Evolutionary conservation across 2,797 vertebrate genomes (phyloP).

Genomic region (Anableps anableps): DNA sequence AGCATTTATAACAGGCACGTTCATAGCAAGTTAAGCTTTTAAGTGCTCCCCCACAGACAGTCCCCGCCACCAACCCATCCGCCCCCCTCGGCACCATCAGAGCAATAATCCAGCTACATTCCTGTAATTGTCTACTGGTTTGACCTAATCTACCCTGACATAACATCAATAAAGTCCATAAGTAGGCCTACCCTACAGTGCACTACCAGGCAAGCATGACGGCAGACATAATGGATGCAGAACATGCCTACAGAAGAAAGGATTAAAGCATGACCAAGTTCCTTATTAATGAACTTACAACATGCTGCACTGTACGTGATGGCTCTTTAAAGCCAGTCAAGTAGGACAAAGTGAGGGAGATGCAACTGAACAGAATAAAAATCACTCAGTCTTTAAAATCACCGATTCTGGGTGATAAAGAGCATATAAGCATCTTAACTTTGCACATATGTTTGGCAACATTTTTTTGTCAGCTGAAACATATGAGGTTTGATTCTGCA

Average conservation of each 20-base stretch:
- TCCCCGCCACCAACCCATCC: neutral
- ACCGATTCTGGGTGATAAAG: conserved; percentile 9
- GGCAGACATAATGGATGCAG: conserved; percentile 11
- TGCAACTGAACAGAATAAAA: neutral
- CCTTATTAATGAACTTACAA: conserved; percentile 6
- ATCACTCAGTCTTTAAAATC: conserved; percentile 1
- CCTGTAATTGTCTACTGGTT: conserved; percentile 44
- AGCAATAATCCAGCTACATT: conserved; percentile 62
- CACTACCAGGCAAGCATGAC: conserved; percentile 7
- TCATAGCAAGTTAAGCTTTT: conserved; percentile 59
- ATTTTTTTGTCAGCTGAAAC: neutral
- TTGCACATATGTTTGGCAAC: neutral
- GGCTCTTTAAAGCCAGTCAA: neutral
- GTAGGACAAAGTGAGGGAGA: neutral
- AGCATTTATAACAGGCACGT: conserved; percentile 36
- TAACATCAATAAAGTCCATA: conserved; percentile 49
- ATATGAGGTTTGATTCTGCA: neutral
- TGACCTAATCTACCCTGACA: conserved; percentile 57
- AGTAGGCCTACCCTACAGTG: conserved; percentile 16
- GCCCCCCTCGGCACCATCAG: conserved; percentile 25
- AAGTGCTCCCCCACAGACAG: conserved; percentile 38
- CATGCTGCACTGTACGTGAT: neutral
- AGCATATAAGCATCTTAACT: neutral
- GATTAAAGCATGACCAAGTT: neutral
- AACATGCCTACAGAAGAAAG: conserved; percentile 14